Percentiles rank a stretch among this genome's conserved stretches.
Conservation (phyloP, 2,113 vertebrate species). For the Pandion haliaetus region DNA sequence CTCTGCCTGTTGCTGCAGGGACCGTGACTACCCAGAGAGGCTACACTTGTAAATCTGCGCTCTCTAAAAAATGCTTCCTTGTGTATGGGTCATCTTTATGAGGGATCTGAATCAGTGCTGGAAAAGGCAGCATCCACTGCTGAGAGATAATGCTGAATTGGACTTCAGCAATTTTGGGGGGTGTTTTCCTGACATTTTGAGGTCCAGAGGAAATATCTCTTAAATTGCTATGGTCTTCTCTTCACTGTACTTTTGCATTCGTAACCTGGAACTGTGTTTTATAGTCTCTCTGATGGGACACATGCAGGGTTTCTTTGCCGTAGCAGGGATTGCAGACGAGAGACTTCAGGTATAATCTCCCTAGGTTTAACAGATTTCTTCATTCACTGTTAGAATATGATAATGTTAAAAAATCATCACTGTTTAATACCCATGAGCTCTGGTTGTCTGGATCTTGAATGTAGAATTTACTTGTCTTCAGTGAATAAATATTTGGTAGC, state of each 20-base stretch:
- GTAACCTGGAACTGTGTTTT: background rate
- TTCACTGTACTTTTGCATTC: background rate
- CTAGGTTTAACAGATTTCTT: background rate
- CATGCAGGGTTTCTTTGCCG: background rate
- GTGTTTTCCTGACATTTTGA: background rate
- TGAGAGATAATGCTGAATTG: background rate
- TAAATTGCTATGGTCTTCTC: background rate
- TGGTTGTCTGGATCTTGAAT: background rate
- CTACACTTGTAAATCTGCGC: background rate
- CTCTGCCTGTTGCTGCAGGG: background rate
- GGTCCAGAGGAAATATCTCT: background rate
- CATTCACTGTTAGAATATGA: background rate
- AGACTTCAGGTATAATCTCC: background rate
- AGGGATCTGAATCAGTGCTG: background rate
- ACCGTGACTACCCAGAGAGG: background rate
- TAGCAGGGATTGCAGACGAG: background rate
- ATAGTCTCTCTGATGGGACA: background rate
- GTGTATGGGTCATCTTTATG: background rate
- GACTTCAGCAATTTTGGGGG: background rate
- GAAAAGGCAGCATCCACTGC: background rate
- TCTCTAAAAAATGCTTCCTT: background rate
- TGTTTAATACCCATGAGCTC: background rate
- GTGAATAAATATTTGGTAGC: background rate
- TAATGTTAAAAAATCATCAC: background rate
- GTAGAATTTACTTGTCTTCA: background rate